A percentile compares a stretch with the other conserved stretches of the same genome.
These are phyloP conservation scores for Tricholauxania praeusta DNA, from an alignment of 2,888 invertebrate species.

Conservation along the genomic window DNA sequence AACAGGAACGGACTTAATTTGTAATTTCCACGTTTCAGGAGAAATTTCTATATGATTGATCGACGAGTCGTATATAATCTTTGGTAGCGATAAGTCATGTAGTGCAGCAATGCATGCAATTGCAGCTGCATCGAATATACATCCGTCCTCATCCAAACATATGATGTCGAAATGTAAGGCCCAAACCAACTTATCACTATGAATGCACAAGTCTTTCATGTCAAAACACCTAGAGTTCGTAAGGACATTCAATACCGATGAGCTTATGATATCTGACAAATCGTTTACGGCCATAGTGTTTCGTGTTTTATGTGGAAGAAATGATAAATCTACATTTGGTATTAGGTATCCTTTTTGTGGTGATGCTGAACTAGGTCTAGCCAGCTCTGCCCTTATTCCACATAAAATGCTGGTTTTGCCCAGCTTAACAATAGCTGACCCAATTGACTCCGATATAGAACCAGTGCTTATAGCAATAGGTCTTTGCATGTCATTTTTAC, in stretches of 20 bases:
- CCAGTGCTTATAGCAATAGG: constrained; percentile 13
- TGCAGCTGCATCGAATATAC: constrained; percentile 15
- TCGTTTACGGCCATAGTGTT: background rate
- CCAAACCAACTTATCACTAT: constrained; percentile 21
- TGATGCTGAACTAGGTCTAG: background rate
- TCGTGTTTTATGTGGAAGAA: background rate
- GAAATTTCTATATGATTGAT: background rate
- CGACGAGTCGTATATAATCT: constrained; percentile 9
- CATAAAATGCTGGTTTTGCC: constrained; percentile 18
- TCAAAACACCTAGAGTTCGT: background rate
- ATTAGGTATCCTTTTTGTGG: constrained; percentile 20
- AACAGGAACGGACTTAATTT: background rate
- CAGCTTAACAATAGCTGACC: constrained; percentile 16
- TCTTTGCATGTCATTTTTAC: constrained; percentile 16
- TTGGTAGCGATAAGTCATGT: constrained; percentile 1
- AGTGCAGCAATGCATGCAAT: constrained; percentile 26
- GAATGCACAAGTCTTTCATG: constrained; percentile 18
- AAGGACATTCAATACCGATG: constrained; percentile 6
- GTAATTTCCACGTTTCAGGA: background rate
- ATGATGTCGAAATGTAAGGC: constrained; percentile 18
- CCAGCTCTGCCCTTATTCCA: constrained; percentile 25
- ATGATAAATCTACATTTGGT: constrained; percentile 22
- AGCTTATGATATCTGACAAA: constrained; percentile 3
- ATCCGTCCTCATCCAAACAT: constrained; percentile 23
- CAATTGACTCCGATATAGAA: constrained; percentile 7